These are phyloP conservation scores for Drosophila neonasuta DNA, from an alignment of 2,888 invertebrate species.

Conservation along the genomic window DNA sequence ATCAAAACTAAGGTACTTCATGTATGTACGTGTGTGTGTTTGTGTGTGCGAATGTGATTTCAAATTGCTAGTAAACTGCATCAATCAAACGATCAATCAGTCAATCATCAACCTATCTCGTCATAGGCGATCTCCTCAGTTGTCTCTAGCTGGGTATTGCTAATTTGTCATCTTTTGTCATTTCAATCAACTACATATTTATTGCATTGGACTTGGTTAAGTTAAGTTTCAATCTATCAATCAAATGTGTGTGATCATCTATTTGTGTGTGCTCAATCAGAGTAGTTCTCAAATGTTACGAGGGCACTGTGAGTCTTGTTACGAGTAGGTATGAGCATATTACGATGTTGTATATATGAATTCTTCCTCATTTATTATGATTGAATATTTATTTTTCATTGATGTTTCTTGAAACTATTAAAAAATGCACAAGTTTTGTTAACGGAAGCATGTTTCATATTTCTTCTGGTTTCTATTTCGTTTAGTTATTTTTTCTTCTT, in stretches of 20 bases:
- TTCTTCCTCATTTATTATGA: conserved; percentile 10
- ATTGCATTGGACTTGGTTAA: conserved; percentile 6
- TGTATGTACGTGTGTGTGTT: conserved; percentile 18
- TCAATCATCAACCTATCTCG: conserved; percentile 19
- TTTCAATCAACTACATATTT: conserved; percentile 17
- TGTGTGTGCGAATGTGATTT: neutral
- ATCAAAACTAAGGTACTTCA: conserved; percentile 75
- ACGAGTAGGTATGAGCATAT: conserved; percentile 15
- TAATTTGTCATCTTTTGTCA: neutral
- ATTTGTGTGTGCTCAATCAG: neutral
- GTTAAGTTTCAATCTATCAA: conserved; percentile 8
- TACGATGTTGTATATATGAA: conserved; percentile 14
- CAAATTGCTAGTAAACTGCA: conserved; percentile 24
- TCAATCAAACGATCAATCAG: conserved; percentile 36
- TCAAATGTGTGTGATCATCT: neutral
- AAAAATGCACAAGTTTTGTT: conserved; percentile 26
- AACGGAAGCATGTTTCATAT: conserved; percentile 52
- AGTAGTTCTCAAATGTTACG: conserved; percentile 3
- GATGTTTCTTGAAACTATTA: neutral
- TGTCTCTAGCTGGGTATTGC: conserved; percentile 10
- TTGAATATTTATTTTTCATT: neutral
- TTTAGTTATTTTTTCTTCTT: conserved; percentile 18
- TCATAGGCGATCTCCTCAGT: neutral
- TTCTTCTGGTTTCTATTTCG: conserved; percentile 21
- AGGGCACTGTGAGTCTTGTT: conserved; percentile 9